These are phyloP conservation scores for Phataginus tetradactyla DNA, from an alignment of 2,797 vertebrate genomes.

Conservation along the genomic window DNA sequence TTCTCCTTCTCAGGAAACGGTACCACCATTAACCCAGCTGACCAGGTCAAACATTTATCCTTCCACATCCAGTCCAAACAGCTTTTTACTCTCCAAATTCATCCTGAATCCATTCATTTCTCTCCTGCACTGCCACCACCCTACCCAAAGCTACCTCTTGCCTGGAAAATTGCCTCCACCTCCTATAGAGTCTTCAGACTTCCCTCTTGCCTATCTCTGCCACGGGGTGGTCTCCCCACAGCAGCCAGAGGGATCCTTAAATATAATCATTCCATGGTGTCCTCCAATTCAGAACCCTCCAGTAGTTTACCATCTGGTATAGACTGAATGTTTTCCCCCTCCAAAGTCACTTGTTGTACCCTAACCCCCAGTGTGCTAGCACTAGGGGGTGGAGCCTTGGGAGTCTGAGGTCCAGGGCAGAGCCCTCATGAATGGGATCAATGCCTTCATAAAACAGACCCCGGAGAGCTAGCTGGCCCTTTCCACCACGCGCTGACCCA, in stretches of 20 bases:
- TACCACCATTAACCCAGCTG: not conserved
- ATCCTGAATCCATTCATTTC: not conserved
- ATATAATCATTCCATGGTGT: accelerated
- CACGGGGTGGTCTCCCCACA: not conserved
- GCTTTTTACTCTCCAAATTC: not conserved
- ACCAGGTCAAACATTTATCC: not conserved
- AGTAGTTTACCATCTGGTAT: not conserved
- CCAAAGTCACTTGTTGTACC: not conserved
- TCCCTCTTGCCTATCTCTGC: not conserved
- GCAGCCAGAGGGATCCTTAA: not conserved
- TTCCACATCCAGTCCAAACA: not conserved
- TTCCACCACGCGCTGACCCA: not conserved
- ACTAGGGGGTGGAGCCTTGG: not conserved
- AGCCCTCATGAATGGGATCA: not conserved
- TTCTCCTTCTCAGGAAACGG: too few species aligned
- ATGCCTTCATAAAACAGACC: not conserved
- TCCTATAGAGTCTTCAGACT: not conserved
- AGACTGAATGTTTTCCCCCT: not conserved
- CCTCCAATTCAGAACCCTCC: not conserved
- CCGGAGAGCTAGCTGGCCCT: not conserved
- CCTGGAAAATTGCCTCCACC: not conserved
- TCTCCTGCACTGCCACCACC: not conserved
- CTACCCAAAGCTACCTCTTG: not conserved
- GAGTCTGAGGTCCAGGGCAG: not conserved
- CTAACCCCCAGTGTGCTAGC: not conserved